A percentile compares a stretch with the other conserved stretches of the same genome.
These are phyloP conservation scores for Caradrina clavipalpis DNA, from an alignment of 2,888 invertebrate species.

Conservation along the genomic window DNA sequence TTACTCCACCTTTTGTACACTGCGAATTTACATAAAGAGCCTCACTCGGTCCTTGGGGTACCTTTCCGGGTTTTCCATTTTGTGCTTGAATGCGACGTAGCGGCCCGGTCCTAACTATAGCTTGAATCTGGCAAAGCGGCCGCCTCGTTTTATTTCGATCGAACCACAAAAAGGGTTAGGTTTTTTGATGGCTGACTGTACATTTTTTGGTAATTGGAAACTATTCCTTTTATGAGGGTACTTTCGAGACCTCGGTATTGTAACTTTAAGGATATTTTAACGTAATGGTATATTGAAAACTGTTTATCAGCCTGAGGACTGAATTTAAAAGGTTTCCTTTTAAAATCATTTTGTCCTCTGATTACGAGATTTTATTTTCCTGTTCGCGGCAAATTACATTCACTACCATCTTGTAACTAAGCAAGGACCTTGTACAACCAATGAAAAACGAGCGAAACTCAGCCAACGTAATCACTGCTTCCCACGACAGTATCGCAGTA, in stretches of 20 bases:
- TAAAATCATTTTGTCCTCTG: background rate
- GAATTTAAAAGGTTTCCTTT: background rate
- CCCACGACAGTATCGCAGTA: conserved; percentile 39
- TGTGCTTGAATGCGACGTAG: conserved; percentile 84
- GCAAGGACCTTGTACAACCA: conserved; percentile 14
- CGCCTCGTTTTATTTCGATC: conserved; percentile 81
- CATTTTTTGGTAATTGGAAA: conserved; percentile 72
- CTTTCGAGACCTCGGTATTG: conserved; percentile 54
- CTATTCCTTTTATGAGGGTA: conserved; percentile 64
- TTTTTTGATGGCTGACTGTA: conserved; percentile 67
- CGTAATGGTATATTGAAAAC: conserved; percentile 53
- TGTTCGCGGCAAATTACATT: background rate
- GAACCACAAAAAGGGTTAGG: conserved; percentile 74
- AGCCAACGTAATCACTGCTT: conserved; percentile 28
- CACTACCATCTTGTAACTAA: background rate
- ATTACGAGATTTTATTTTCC: background rate
- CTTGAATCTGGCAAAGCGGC: conserved; percentile 81
- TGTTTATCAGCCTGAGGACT: conserved; percentile 20
- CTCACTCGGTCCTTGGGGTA: conserved; percentile 85
- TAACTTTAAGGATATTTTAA: conserved; percentile 48
- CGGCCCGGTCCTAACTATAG: conserved; percentile 75
- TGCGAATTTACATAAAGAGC: conserved; percentile 88
- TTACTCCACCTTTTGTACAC: conserved; percentile 86
- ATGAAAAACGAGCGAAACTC: conserved; percentile 14
- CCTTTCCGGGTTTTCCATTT: conserved; percentile 88